These are phyloP conservation scores for Mycalesis mineus DNA, from an alignment of 2,888 invertebrate genomes.

Conservation along the genomic window DNA sequence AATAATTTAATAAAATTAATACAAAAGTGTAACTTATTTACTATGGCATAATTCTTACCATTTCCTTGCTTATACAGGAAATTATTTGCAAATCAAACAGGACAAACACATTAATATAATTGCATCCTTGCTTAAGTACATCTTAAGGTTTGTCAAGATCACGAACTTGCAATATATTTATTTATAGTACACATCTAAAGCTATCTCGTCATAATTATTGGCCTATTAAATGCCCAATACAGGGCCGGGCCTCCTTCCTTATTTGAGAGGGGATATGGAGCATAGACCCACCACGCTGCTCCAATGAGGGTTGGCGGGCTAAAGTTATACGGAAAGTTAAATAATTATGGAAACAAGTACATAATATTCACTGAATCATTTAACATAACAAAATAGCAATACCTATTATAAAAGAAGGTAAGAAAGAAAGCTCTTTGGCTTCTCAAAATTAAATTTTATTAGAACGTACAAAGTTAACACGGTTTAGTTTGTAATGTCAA, in stretches of 20 bases:
- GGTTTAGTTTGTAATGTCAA: no score
- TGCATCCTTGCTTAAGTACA: not conserved
- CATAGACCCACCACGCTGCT: no score
- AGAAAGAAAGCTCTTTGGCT: slow-evolving; percentile 9
- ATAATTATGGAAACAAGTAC: no score
- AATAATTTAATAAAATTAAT: slow-evolving; percentile 7
- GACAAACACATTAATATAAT: not conserved
- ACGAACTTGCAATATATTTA: not conserved
- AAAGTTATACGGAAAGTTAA: no score
- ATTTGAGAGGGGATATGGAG: no score
- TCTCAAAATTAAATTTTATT: not conserved
- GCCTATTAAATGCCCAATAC: no score
- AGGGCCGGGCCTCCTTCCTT: no score
- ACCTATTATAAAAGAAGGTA: not conserved
- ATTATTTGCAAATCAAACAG: not conserved
- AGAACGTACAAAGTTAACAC: no score
- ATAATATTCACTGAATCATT: not conserved
- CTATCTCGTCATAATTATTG: no score
- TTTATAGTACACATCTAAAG: not conserved
- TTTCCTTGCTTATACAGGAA: slow-evolving; percentile 7
- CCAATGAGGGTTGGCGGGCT: no score
- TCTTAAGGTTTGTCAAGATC: not conserved
- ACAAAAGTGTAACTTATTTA: not conserved
- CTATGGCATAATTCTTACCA: not conserved
- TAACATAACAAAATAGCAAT: not conserved